Evolutionary conservation across 2,888 invertebrate genomes (phyloP).

Genomic region (Raillietiella orientalis): DNA sequence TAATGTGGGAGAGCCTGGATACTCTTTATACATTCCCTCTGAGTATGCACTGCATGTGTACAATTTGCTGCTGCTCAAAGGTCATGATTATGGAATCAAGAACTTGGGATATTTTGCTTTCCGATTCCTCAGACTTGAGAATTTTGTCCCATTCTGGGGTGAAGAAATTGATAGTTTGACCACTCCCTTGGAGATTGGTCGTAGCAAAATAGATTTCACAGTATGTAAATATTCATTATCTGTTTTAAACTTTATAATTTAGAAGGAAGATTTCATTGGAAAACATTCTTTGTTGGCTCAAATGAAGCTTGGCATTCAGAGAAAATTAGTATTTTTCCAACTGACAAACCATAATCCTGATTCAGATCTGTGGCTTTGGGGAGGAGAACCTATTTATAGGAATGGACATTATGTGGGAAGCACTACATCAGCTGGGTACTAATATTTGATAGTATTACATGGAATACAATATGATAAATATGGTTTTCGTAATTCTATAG

Average conservation of each 20-base stretch:
- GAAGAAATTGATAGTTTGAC: constrained; percentile 26
- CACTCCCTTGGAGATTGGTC: constrained; percentile 27
- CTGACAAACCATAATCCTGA: constrained; percentile 25
- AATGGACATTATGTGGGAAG: constrained; percentile 27
- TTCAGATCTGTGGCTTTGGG: constrained; percentile 30
- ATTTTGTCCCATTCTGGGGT: constrained; percentile 36
- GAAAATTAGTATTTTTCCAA: constrained; percentile 26
- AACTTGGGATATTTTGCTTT: constrained; percentile 32
- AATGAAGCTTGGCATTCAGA: constrained; percentile 22
- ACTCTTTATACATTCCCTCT: constrained; percentile 30
- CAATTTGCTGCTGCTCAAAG: constrained; percentile 26
- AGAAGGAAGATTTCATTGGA: constrained; percentile 27
- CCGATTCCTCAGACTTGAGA: constrained; percentile 28
- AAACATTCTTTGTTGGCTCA: constrained; percentile 25
- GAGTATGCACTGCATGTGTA: constrained; percentile 41
- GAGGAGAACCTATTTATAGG: constrained; percentile 29
- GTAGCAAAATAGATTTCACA: constrained; percentile 8
- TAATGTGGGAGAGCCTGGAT: constrained; percentile 34
- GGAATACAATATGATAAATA: too few relatives aligned
- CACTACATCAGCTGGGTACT: constrained; percentile 27
- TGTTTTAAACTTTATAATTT: too few relatives aligned
- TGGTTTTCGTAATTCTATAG: too few relatives aligned
- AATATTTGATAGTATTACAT: constrained; percentile 5
- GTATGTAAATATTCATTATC: too few relatives aligned
- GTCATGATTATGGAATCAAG: constrained; percentile 27